Evolutionary conservation across 2,797 vertebrate species (phyloP).

Genomic region (Darevskia nairensis): DNA sequence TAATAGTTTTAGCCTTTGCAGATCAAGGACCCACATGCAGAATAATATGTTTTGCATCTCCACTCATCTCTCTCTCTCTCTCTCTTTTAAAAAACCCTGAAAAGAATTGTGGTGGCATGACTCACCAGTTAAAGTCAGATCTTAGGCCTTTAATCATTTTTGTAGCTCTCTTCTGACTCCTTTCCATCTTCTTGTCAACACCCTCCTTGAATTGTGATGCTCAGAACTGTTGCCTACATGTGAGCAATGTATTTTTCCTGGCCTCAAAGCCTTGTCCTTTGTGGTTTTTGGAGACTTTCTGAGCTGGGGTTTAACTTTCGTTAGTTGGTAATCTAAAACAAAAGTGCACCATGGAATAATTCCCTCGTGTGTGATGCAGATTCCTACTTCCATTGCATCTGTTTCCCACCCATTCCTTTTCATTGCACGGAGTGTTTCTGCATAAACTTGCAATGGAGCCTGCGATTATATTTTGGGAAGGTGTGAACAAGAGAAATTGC

Average conservation of each 20-base stretch:
- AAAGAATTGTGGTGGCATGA: background rate
- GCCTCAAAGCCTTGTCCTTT: background rate
- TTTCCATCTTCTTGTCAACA: background rate
- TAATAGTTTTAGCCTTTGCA: background rate
- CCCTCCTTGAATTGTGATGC: background rate
- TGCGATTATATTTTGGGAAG: slow-evolving; percentile 1
- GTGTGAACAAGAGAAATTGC: background rate
- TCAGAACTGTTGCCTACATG: background rate
- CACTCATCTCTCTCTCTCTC: background rate
- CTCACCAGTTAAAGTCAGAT: background rate
- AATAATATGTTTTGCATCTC: background rate
- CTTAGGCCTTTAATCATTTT: background rate
- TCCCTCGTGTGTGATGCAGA: background rate
- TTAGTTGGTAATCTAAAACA: background rate
- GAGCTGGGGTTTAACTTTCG: background rate
- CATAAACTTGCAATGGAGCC: background rate
- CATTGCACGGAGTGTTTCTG: background rate
- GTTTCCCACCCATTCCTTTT: background rate
- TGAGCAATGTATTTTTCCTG: background rate
- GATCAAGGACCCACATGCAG: background rate
- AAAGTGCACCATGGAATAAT: background rate
- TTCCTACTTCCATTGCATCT: background rate
- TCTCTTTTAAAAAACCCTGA: background rate
- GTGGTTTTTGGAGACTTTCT: background rate
- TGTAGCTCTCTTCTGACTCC: background rate